phyloP scores from a whole-genome alignment of 2,797 vertebrate species.

The Selene dorsalis region DNA sequence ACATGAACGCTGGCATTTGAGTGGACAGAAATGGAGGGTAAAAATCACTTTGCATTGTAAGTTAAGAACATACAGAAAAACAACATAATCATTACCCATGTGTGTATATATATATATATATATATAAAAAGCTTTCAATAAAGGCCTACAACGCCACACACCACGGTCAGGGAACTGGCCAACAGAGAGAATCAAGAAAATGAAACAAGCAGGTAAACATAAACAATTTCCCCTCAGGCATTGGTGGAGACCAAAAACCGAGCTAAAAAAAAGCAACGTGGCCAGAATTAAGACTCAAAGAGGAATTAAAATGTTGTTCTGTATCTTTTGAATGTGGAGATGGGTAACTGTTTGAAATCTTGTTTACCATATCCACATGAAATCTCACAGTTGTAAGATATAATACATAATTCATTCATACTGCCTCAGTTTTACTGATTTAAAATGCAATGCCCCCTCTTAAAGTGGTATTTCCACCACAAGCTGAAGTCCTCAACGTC shows the following conservation, averaged over 20 bases:
- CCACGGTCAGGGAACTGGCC: not conserved
- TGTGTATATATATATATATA: too few species aligned
- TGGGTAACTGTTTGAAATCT: not conserved
- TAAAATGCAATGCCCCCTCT: too few species aligned
- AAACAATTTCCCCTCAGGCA: not conserved
- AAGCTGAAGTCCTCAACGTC: not conserved
- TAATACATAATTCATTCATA: too few species aligned
- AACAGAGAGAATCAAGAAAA: not conserved
- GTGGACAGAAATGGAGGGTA: not conserved
- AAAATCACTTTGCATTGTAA: not conserved
- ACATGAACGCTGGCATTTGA: conserved; percentile 45
- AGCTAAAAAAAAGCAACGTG: not conserved
- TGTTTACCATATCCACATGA: too few species aligned
- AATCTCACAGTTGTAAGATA: too few species aligned
- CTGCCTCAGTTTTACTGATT: too few species aligned
- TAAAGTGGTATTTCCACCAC: not conserved
- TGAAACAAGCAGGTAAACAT: not conserved
- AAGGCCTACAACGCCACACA: too few species aligned
- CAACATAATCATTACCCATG: not conserved
- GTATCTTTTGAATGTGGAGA: not conserved
- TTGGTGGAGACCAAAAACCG: not conserved
- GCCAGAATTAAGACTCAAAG: not conserved
- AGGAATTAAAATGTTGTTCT: not conserved
- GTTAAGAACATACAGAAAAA: not conserved
- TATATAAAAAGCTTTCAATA: too few species aligned